A percentile compares a stretch with the other conserved stretches of the same genome.
These are phyloP conservation scores for Orchesella flavescens DNA, from an alignment of 2,888 invertebrate genomes.

Conservation along the genomic window DNA sequence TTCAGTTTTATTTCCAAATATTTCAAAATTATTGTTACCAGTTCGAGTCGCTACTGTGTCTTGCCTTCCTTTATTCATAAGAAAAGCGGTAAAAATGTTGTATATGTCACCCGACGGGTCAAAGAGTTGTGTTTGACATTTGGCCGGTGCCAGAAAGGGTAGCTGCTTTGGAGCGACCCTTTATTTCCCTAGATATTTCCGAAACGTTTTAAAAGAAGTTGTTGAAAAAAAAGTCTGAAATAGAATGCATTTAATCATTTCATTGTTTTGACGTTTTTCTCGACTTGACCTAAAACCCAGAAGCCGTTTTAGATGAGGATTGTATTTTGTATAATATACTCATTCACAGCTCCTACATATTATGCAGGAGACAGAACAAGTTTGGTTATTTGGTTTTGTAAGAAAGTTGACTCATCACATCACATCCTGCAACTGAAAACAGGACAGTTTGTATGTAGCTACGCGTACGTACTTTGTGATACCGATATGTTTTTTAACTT, in stretches of 20 bases:
- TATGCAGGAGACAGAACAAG: no score
- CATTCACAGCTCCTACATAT: no score
- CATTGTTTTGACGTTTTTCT: slow-evolving; percentile 50
- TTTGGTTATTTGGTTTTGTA: neutral
- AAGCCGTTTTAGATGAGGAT: neutral
- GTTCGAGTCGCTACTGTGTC: slow-evolving; percentile 8
- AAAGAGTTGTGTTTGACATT: slow-evolving; percentile 68
- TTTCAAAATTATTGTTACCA: neutral
- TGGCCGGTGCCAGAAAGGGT: slow-evolving; percentile 69
- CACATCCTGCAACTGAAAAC: neutral
- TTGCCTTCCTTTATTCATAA: neutral
- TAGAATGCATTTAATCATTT: slow-evolving; percentile 44
- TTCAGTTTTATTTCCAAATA: slow-evolving; percentile 2
- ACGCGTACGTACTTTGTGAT: neutral
- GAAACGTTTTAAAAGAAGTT: slow-evolving; percentile 17
- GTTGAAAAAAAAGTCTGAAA: slow-evolving; percentile 25
- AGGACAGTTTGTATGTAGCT: neutral
- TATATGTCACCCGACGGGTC: slow-evolving; percentile 36
- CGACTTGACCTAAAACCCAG: slow-evolving; percentile 41
- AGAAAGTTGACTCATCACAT: neutral
- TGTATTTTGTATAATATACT: no score
- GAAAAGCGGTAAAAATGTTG: slow-evolving; percentile 34
- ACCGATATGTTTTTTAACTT: no score
- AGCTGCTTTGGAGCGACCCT: slow-evolving; percentile 61
- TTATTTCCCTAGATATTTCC: slow-evolving; percentile 47